A percentile compares a stretch with the other conserved stretches of the same genome.
Conservation (phyloP, 2,797 vertebrate species). For the Ataeniobius toweri region DNA sequence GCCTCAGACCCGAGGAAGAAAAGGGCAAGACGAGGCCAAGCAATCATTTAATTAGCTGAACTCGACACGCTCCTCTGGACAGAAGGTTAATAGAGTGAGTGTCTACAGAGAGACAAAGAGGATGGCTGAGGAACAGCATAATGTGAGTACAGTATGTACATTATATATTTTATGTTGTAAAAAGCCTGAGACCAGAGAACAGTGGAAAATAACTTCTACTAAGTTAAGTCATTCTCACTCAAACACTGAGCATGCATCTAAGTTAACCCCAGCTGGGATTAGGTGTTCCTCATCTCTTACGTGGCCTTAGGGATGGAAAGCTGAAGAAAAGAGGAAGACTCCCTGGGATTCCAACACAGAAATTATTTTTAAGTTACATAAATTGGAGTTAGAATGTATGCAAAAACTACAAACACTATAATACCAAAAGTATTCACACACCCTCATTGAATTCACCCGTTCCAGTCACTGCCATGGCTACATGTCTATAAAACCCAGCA, state of each 20-base stretch:
- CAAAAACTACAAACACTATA: neutral
- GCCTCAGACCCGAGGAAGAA: slow-evolving; percentile 15
- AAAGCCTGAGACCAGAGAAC: neutral
- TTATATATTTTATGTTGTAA: neutral
- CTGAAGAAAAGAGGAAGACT: slow-evolving; percentile 25
- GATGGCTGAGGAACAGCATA: neutral
- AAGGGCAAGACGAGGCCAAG: slow-evolving; percentile 5
- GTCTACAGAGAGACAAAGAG: slow-evolving; percentile 13
- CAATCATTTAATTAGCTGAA: slow-evolving; percentile 48
- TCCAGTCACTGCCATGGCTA: neutral
- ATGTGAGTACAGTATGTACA: neutral
- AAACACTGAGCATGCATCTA: neutral
- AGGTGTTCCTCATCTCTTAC: slow-evolving; percentile 27
- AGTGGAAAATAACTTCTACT: slow-evolving; percentile 1
- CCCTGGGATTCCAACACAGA: slow-evolving; percentile 11
- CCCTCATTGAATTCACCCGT: neutral
- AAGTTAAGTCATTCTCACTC: neutral
- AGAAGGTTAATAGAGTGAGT: slow-evolving; percentile 40
- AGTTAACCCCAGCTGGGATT: slow-evolving; percentile 22
- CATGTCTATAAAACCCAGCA: neutral
- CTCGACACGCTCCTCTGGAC: slow-evolving; percentile 31
- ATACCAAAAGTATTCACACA: neutral
- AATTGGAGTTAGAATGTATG: slow-evolving; percentile 10
- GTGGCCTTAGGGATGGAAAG: slow-evolving; percentile 22
- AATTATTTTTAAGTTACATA: neutral